Percentiles rank a stretch among this genome's conserved stretches.
Evolutionary conservation across 2,888 invertebrate species (phyloP).

Genomic region (Epinotia nisella): DNA sequence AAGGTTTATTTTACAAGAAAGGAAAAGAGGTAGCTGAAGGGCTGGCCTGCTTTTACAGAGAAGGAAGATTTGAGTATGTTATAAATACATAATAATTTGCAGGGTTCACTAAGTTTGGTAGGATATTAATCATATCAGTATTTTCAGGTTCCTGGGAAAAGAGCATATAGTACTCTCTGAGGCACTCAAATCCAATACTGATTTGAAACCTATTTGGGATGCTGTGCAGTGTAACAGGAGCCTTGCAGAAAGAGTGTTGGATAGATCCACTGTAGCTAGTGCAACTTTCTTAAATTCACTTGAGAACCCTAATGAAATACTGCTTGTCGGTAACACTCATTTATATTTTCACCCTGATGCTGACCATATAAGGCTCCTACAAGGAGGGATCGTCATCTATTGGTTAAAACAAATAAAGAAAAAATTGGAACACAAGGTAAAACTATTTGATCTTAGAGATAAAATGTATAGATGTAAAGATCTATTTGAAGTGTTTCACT

Average conservation of each 20-base stretch:
- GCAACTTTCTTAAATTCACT: conserved; percentile 84
- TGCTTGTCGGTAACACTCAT: conserved; percentile 94
- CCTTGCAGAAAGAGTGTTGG: conserved; percentile 84
- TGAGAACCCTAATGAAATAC: conserved; percentile 82
- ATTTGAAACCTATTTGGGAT: conserved; percentile 85
- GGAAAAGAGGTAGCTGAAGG: conserved; percentile 92
- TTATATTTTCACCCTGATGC: conserved; percentile 97
- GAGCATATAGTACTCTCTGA: conserved; percentile 85
- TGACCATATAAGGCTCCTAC: conserved; percentile 94
- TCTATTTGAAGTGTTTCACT: no score
- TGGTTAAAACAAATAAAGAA: conserved; percentile 87
- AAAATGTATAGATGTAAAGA: no score
- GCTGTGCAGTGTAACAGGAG: conserved; percentile 84
- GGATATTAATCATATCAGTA: neutral
- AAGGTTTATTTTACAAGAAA: conserved; percentile 88
- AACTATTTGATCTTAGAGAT: conserved; percentile 42
- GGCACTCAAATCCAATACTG: conserved; percentile 78
- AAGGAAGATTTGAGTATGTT: conserved; percentile 87
- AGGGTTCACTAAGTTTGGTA: no score
- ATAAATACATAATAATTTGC: neutral
- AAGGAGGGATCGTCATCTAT: conserved; percentile 89
- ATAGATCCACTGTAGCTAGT: conserved; percentile 88
- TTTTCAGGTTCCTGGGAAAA: conserved; percentile 79
- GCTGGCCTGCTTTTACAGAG: conserved; percentile 90
- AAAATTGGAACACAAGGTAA: conserved; percentile 66